These are phyloP conservation scores for Desmodus rotundus DNA, from an alignment of 2,113 vertebrate species.

Conservation along the genomic window DNA sequence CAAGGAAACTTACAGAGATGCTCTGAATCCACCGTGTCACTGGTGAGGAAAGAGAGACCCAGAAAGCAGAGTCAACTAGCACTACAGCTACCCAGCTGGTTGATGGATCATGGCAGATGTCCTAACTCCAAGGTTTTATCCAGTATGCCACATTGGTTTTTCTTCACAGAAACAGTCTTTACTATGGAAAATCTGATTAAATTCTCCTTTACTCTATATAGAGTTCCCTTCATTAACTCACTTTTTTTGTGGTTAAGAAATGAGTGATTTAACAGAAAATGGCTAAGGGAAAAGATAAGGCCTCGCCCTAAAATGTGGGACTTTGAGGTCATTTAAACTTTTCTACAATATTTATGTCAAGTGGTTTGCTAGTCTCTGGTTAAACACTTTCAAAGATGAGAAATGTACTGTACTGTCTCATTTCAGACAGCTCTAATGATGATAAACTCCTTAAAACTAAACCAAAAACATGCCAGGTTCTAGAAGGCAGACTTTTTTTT, in stretches of 20 bases:
- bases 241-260: background rate
- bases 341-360: background rate
- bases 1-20: background rate
- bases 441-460: slow-evolving; percentile 39
- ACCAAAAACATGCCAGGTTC: background rate
- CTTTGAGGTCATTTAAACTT: background rate
- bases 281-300: background rate
- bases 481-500: background rate
- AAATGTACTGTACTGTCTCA: background rate
- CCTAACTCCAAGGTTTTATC: background rate
- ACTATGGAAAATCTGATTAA: background rate
- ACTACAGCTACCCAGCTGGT: background rate
- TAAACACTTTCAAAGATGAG: background rate
- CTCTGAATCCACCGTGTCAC: background rate
- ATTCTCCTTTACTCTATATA: background rate
- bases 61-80: background rate
- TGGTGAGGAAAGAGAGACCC: background rate
- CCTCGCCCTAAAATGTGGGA: background rate
- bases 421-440: background rate
- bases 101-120: background rate
- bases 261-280: background rate
- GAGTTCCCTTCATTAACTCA: background rate
- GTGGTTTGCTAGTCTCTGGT: background rate
- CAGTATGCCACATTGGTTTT: background rate
- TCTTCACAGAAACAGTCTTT: background rate